Evolutionary conservation across 2,888 invertebrate species (phyloP), one percentile per base, ranked within the genome.

Genomic region (Pteria penguin): DNA sequence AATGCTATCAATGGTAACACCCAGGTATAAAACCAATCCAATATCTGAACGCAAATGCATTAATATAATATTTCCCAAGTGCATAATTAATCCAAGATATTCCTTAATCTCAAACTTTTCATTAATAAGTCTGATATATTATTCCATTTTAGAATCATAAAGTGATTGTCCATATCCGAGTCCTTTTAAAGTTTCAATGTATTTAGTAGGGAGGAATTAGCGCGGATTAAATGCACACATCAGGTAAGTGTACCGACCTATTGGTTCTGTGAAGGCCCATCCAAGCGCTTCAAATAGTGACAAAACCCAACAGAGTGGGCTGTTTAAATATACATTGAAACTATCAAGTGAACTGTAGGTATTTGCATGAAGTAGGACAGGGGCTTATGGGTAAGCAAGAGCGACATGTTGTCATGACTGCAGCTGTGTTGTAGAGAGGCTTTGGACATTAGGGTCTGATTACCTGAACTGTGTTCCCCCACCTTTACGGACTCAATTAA

Each of bases 381-480:
- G 63, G 76, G 62, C 76, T 77, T 77, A 77, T 77, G 76, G 76
- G 76, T 77, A 77, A 68, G 62, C 62, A 61, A 14, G 45, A 45
- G 45, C 45, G 45, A 61, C 73, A 73, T 69, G 86, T 86, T 85
- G 85, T 84, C 85, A 86, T 86, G 84, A 81, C 80, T 81, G 83
- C 84, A 76, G 79, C 74, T 76, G 83, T 82, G 79, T 85, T 68
- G 86, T 84, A 83, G 83, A 84, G 81, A 83, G 82, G 83, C 57
- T 33, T 55, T 52, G 31, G 68, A 68, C 68, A 68, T 68, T 68
- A 32, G 32, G 32, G 55, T 32, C 29, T 29, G 31, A 32, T 29
- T 57, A 57, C 52, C 45, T 68, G 22, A 52, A 57, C 52, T 55
- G 57, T 68, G 57, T 57, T 68, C 31, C 29, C 68, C 68, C 29